A percentile compares a stretch with the other conserved stretches of the same genome.
phyloP scores from a whole-genome alignment of 2,797 vertebrate genomes.

The Aotus griseimembra region DNA sequence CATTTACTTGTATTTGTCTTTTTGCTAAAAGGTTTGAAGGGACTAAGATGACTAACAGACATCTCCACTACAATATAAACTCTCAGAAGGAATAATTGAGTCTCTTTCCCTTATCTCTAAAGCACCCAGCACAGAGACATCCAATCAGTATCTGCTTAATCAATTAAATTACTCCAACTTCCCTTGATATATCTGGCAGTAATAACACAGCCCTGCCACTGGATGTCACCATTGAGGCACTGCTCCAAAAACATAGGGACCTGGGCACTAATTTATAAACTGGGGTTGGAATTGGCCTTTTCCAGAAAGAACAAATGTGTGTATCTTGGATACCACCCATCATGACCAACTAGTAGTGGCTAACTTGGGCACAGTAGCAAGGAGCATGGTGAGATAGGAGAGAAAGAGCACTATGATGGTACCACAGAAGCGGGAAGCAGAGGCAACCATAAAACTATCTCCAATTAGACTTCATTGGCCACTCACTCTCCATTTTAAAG shows the following conservation, averaged over 20 bases:
- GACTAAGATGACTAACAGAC: background rate
- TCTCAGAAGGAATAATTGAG: background rate
- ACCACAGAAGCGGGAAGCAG: background rate
- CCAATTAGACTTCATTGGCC: background rate
- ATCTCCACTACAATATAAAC: background rate
- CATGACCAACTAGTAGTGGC: background rate
- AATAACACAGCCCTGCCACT: constrained; percentile 57
- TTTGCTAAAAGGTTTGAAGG: background rate
- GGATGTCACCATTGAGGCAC: constrained; percentile 75
- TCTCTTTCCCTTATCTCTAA: background rate
- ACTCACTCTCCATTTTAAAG: background rate
- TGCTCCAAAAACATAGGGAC: background rate
- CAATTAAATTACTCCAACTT: background rate
- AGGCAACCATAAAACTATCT: background rate
- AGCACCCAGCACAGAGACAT: background rate
- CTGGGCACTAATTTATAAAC: background rate
- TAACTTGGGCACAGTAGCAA: background rate
- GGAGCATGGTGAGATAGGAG: background rate
- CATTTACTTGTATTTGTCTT: background rate
- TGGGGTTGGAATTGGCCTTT: background rate
- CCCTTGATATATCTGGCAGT: background rate
- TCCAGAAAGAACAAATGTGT: background rate
- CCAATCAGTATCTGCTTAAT: background rate
- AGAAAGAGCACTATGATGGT: background rate
- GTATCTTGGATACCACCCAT: background rate